Evolutionary conservation across 2,888 invertebrate species (phyloP), one percentile per base, ranked within the genome.

Genomic region (Heteromurus nitidus): DNA sequence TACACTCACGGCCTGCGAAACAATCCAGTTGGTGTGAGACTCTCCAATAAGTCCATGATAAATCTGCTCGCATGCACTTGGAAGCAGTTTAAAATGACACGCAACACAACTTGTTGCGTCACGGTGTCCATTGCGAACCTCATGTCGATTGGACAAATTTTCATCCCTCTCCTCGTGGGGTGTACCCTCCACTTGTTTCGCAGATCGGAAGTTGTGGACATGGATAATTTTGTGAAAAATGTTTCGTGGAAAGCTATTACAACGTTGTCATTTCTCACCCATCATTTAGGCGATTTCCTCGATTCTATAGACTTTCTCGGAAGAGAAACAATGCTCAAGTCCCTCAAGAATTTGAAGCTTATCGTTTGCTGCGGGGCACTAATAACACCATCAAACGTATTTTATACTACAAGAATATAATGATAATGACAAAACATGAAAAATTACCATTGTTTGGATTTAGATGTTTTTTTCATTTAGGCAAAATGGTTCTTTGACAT

Each of bases 11-110:
- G 85, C 9, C 11, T 82, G 5, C 22, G 47, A 11, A 60, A 64
- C 9, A 75, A 70, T 26, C 81, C 80, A 0, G 28, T 28, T 1
- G 84, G 83, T 13, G 84, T 86, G 13, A 67, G 86, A 30, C 89
- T 96, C 7, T 92, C 94, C 0, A 95, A 96, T 88, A 91, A 92
- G 26, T 93, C 94, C 0, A 92, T 96, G 69, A 90, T 95, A 87
- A 96, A 96, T 89, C 92, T 96, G 0, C 91, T 97, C 22, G 92
- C 92, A 88, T 96, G 96, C 95, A 96, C 96, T 89, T 96, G 96
- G 92, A 42, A 26, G 1, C 26, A 64, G 5, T 62, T 83, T 13
- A 73, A 82, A 18, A 60, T 77, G 50, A 50, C 42, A 5, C 36
- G 58, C 2, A 84, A 80, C 5, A 79, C 74, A 11, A 22, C 22